phyloP scores from a whole-genome alignment of 2,888 invertebrate species.

The Catocala nupta region DNA sequence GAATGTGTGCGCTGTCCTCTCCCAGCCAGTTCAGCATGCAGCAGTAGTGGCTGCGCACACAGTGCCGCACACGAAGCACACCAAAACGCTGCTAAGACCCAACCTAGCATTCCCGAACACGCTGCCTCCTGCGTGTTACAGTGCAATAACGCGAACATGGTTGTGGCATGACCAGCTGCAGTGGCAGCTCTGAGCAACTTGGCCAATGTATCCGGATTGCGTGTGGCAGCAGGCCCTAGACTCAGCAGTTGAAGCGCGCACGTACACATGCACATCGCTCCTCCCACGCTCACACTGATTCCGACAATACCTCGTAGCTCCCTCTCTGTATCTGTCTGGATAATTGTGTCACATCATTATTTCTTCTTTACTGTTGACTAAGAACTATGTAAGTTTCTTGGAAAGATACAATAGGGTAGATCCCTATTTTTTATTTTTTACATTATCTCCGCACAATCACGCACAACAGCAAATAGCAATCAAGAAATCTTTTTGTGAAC shows the following conservation, averaged over 20 bases:
- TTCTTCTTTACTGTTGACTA: background rate
- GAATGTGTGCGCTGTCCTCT: conserved; percentile 89
- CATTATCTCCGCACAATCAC: too few species aligned
- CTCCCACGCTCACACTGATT: conserved; percentile 75
- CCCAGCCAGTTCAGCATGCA: conserved; percentile 90
- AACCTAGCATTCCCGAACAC: conserved; percentile 88
- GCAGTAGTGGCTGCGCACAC: conserved; percentile 90
- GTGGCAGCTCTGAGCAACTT: conserved; percentile 74
- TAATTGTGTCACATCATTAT: conserved; percentile 7
- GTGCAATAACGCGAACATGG: conserved; percentile 72
- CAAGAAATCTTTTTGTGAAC: too few species aligned
- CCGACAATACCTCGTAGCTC: conserved; percentile 76
- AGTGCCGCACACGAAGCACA: conserved; percentile 90
- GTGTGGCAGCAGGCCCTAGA: conserved; percentile 55
- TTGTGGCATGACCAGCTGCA: conserved; percentile 77
- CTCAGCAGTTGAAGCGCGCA: conserved; percentile 75
- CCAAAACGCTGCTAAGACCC: conserved; percentile 91
- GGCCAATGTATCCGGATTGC: conserved; percentile 65
- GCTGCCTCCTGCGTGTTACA: conserved; percentile 78
- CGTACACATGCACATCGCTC: conserved; percentile 77
- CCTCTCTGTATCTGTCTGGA: conserved; percentile 77
- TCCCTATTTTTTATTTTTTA: too few species aligned
- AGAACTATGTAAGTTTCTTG: background rate
- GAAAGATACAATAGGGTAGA: too few species aligned
- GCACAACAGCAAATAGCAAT: too few species aligned